Conservation (phyloP, 53 echinoderm and acorn worm genomes). For the Henricia sp. region DNA sequence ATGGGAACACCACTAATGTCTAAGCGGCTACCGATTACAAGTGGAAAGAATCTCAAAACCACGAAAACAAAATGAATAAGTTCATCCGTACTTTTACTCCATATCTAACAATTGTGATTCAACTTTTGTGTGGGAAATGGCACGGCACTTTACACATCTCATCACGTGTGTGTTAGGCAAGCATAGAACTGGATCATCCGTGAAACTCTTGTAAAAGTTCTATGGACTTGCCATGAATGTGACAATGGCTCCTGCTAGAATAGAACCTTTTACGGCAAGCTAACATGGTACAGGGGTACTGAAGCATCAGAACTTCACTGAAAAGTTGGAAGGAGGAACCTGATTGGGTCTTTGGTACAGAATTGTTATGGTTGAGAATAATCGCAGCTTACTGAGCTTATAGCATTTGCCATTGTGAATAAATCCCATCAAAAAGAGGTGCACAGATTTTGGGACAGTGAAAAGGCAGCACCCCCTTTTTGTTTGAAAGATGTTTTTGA, state of each 20-base stretch:
- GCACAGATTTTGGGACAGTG: neutral
- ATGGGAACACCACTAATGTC: too few relatives aligned
- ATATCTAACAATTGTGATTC: neutral
- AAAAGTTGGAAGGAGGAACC: slow-evolving; percentile 35
- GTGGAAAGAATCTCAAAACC: neutral
- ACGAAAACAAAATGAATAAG: neutral
- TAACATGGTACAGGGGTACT: neutral
- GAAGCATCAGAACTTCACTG: slow-evolving; percentile 16
- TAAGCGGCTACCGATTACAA: too few relatives aligned
- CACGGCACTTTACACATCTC: slow-evolving; percentile 10
- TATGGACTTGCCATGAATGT: slow-evolving; percentile 10
- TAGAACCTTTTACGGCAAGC: too few relatives aligned
- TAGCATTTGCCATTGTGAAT: slow-evolving; percentile 35
- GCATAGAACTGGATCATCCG: slow-evolving; percentile 33
- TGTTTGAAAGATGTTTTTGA: too few relatives aligned
- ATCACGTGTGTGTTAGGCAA: neutral
- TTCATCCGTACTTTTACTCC: slow-evolving; percentile 29
- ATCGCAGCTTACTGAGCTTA: slow-evolving; percentile 9
- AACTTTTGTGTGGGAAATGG: slow-evolving; percentile 30
- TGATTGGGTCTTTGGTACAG: slow-evolving; percentile 8
- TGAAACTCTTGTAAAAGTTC: slow-evolving; percentile 14
- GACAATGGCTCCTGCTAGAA: slow-evolving; percentile 29
- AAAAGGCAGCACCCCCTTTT: too few relatives aligned
- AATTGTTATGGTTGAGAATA: slow-evolving; percentile 35
- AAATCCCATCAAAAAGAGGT: slow-evolving; percentile 5